Evolutionary conservation across 1,140 invertebrate species (phyloP).

Genomic region (Aethina tumida): DNA sequence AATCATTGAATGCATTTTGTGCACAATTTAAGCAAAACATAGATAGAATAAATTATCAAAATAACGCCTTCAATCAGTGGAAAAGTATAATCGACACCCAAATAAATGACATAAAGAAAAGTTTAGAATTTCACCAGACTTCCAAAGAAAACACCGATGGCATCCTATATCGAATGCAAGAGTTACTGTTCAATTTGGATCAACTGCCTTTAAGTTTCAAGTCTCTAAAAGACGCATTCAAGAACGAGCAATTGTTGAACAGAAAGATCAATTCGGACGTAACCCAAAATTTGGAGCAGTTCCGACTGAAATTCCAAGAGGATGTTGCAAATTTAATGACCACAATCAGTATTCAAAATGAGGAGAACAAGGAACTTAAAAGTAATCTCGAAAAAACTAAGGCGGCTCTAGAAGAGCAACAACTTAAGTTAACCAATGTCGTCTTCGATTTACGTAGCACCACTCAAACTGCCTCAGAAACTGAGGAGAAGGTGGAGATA

Average conservation of each 20-base stretch:
- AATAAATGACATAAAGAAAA: constrained; percentile 14
- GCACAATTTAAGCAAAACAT: constrained; percentile 10
- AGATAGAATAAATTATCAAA: constrained; percentile 22
- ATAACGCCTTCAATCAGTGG: constrained; percentile 17
- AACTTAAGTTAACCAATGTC: constrained; percentile 18
- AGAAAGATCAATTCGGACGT: constrained; percentile 45
- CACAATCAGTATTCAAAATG: too few relatives aligned
- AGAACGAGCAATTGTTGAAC: constrained; percentile 42
- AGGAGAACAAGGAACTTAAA: constrained; percentile 31
- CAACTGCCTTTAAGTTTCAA: constrained; percentile 48
- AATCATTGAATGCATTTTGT: too few relatives aligned
- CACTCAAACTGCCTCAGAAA: constrained; percentile 28
- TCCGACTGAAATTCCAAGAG: constrained; percentile 40
- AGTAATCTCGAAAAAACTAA: constrained; percentile 34
- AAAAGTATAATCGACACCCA: constrained; percentile 15
- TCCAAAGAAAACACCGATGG: constrained; percentile 10
- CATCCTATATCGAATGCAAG: constrained; percentile 6
- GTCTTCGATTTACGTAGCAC: constrained; percentile 26
- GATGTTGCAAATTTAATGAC: constrained; percentile 33
- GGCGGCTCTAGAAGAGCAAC: constrained; percentile 29
- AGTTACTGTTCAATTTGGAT: constrained; percentile 31
- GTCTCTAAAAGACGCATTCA: constrained; percentile 43
- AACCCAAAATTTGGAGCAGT: constrained; percentile 50
- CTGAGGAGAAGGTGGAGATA: constrained; percentile 26
- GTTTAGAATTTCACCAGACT: constrained; percentile 4